Conservation (phyloP, 2,113 vertebrate species). For the Rafetus swinhoei region DNA sequence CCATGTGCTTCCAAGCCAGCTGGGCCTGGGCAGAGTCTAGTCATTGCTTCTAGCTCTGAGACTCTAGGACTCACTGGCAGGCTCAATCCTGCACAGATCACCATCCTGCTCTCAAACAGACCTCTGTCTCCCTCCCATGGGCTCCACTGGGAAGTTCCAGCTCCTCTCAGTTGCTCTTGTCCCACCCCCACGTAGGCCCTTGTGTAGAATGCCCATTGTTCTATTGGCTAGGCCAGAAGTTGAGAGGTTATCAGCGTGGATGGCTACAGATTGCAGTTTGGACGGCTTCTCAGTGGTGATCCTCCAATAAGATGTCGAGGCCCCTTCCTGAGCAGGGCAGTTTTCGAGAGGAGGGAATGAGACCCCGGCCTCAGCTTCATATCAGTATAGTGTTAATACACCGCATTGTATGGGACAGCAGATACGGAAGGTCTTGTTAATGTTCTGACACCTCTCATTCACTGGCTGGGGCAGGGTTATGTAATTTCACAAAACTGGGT, state of each 20-base stretch:
- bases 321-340: too few species aligned
- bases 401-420: background rate
- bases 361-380: background rate
- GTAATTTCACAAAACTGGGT: background rate
- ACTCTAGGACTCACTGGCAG: background rate
- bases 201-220: too few species aligned
- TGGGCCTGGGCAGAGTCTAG: background rate
- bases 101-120: too few species aligned
- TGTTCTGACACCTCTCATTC: background rate
- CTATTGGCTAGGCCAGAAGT: too few species aligned
- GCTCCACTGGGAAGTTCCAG: too few species aligned
- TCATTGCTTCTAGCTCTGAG: background rate
- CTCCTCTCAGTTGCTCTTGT: too few species aligned
- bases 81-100: background rate
- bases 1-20: background rate
- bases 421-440: background rate
- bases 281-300: too few species aligned
- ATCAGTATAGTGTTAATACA: background rate
- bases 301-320: too few species aligned
- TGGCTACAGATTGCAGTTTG: too few species aligned
- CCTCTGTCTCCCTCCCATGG: too few species aligned
- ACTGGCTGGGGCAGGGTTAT: background rate
- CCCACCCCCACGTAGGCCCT: too few species aligned
- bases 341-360: background rate
- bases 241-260: too few species aligned